Evolutionary conservation across 1,140 invertebrate genomes (phyloP).

Genomic region (Brachionus paranguensis): DNA sequence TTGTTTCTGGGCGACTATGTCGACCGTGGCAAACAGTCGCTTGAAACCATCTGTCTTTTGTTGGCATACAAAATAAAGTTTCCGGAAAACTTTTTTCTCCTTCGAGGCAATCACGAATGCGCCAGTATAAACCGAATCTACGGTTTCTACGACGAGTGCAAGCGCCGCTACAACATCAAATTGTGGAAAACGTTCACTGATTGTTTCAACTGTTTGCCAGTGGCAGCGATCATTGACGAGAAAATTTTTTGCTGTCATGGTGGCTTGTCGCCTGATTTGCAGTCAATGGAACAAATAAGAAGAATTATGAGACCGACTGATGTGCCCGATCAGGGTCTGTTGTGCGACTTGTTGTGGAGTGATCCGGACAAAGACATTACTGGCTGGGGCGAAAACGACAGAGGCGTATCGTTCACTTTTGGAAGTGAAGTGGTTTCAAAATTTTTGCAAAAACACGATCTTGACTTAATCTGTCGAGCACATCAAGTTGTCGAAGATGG

Average conservation of each 20-base stretch:
- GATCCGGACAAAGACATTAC: conserved; percentile 61
- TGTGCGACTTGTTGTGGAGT: conserved; percentile 63
- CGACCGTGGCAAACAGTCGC: conserved; percentile 61
- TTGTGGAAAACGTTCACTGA: conserved; percentile 61
- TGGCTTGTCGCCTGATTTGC: conserved; percentile 61
- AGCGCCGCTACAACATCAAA: conserved; percentile 59
- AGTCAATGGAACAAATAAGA: conserved; percentile 61
- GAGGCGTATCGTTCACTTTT: conserved; percentile 60
- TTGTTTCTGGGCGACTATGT: conserved; percentile 79
- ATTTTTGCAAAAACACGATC: conserved; percentile 60
- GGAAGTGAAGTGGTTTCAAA: conserved; percentile 61
- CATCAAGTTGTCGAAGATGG: conserved; percentile 79
- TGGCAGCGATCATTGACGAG: conserved; percentile 78
- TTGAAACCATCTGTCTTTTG: conserved; percentile 64
- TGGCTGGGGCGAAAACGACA: conserved; percentile 62
- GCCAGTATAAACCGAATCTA: conserved; percentile 63
- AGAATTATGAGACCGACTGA: conserved; percentile 60
- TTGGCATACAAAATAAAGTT: conserved; percentile 94
- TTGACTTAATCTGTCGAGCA: conserved; percentile 60
- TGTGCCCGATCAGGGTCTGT: conserved; percentile 61
- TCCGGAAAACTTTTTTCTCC: conserved; percentile 83
- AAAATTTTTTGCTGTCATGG: conserved; percentile 98
- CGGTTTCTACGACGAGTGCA: conserved; percentile 64
- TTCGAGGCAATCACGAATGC: conserved; percentile 69
- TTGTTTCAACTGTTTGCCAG: conserved; percentile 62